phyloP scores from a whole-genome alignment of 2,113 vertebrate genomes.

The Scortum barcoo region DNA sequence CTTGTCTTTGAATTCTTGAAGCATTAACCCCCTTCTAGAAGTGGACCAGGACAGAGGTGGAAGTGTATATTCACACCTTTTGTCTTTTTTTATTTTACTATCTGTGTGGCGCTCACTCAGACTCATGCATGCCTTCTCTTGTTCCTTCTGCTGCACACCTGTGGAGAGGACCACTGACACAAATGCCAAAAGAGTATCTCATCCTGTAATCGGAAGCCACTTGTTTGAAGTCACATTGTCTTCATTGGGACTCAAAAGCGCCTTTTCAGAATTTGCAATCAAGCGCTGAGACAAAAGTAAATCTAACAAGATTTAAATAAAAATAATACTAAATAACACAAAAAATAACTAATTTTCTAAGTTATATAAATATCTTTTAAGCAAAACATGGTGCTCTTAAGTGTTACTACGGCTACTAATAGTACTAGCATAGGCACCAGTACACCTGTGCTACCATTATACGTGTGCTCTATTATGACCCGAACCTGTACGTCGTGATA shows the following conservation, averaged over 20 bases:
- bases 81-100: slow-evolving; percentile 41
- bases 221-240: background rate
- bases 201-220: background rate
- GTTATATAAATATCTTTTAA: slow-evolving; percentile 38
- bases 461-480: slow-evolving; percentile 31
- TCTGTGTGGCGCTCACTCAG: slow-evolving; percentile 63
- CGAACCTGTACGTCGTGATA: slow-evolving; percentile 24
- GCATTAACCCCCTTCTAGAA: slow-evolving; percentile 18
- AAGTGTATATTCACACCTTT: slow-evolving; percentile 54
- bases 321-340: slow-evolving; percentile 3
- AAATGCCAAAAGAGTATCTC: slow-evolving; percentile 47
- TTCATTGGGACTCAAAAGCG: background rate
- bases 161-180: slow-evolving; percentile 48
- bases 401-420: slow-evolving; percentile 46
- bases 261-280: slow-evolving; percentile 14
- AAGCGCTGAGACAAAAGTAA: slow-evolving; percentile 23
- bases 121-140: slow-evolving; percentile 76
- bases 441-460: slow-evolving; percentile 34
- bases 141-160: slow-evolving; percentile 55
- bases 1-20: slow-evolving; percentile 62
- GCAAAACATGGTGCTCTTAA: slow-evolving; percentile 58
- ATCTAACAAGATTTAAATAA: slow-evolving; percentile 24
- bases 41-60: slow-evolving; percentile 57
- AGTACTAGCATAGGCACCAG: slow-evolving; percentile 34
- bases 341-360: slow-evolving; percentile 38